These are phyloP conservation scores for Gobio gobio DNA, from an alignment of 2,113 vertebrate species.

Conservation along the genomic window DNA sequence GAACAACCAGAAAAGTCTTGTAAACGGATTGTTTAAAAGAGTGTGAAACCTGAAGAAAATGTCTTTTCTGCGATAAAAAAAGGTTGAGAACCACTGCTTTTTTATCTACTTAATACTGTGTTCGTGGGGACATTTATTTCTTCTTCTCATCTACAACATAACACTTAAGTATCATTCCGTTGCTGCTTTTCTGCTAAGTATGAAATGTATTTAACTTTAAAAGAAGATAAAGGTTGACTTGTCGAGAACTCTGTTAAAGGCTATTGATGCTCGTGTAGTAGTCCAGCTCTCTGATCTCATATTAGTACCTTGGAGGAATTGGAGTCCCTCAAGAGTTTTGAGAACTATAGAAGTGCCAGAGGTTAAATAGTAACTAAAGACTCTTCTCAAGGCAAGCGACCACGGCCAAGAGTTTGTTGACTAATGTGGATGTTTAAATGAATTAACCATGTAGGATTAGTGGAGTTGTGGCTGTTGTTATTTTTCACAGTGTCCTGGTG, in stretches of 20 bases:
- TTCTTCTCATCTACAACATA: background rate
- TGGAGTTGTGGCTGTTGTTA: background rate
- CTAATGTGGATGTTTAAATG: background rate
- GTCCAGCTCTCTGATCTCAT: background rate
- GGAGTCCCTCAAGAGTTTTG: background rate
- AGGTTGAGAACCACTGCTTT: too few relatives aligned
- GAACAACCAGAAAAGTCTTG: too few relatives aligned
- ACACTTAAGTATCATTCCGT: background rate
- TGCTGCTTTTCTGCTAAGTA: background rate
- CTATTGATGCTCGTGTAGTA: background rate
- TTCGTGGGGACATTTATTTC: background rate
- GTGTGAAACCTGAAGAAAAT: too few relatives aligned
- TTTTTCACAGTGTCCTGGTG: constrained; percentile 2
- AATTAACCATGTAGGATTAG: constrained; percentile 12
- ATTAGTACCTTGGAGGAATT: background rate
- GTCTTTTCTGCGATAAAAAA: too few relatives aligned
- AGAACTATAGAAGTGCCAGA: background rate
- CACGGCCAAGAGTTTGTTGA: background rate
- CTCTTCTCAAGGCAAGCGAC: background rate
- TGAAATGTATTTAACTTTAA: background rate
- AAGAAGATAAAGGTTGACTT: background rate
- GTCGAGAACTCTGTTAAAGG: background rate
- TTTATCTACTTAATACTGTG: background rate
- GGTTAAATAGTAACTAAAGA: background rate
- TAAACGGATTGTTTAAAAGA: too few relatives aligned